Evolutionary conservation across 1,140 invertebrate genomes (phyloP).

Genomic region (Halyomorpha halys): DNA sequence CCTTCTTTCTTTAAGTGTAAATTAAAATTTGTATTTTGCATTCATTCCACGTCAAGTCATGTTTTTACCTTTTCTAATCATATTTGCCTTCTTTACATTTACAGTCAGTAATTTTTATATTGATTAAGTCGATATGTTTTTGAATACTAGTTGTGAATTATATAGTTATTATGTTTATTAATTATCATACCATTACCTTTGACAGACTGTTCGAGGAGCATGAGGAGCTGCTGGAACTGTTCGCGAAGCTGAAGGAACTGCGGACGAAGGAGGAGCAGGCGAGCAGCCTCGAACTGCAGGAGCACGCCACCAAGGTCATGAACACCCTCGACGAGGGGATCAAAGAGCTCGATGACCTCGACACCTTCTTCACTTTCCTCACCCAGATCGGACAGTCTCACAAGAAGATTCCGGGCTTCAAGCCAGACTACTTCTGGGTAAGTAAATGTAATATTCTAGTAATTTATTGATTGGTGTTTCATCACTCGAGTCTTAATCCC

Average conservation of each 20-base stretch:
- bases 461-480: no score
- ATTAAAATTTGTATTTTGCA: no score
- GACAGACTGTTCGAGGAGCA: slow-evolving; percentile 80
- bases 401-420: slow-evolving; percentile 69
- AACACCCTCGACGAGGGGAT: slow-evolving; percentile 76
- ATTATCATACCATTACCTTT: no score
- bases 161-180: no score
- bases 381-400: slow-evolving; percentile 73
- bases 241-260: slow-evolving; percentile 67
- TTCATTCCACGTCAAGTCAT: no score
- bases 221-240: slow-evolving; percentile 64
- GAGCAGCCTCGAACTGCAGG: slow-evolving; percentile 65
- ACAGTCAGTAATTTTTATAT: no score
- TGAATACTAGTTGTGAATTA: no score
- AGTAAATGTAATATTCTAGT: slow-evolving; percentile 33
- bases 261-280: slow-evolving; percentile 70
- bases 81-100: no score
- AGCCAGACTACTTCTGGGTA: slow-evolving; percentile 80
- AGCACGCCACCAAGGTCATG: slow-evolving; percentile 84
- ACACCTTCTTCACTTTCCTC: slow-evolving; percentile 71
- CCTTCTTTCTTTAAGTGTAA: no score
- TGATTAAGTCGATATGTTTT: no score
- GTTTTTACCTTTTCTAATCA: no score
- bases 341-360: slow-evolving; percentile 70
- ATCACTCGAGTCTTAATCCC: no score